Percentiles rank a stretch among this genome's conserved stretches.
phyloP scores from a whole-genome alignment of 2,113 vertebrate genomes.

The Oreotragus oreotragus region DNA sequence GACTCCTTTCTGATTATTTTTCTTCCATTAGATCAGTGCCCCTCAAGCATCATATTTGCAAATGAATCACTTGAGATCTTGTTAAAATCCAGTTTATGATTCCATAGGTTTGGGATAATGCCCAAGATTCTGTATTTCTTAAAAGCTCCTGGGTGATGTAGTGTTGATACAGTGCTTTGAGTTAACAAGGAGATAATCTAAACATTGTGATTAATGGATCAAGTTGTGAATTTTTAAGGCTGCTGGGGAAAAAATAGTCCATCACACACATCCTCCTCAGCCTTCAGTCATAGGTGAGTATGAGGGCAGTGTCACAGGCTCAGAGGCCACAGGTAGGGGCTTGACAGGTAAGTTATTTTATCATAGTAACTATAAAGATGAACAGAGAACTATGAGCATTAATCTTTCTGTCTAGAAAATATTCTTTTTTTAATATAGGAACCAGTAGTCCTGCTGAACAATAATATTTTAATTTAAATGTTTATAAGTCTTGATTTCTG shows the following conservation, averaged over 20 bases:
- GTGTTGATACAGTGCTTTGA: neutral
- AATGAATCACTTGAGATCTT: neutral
- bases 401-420: neutral
- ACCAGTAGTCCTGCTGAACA: neutral
- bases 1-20: neutral
- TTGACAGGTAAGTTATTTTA: neutral
- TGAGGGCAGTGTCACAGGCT: neutral
- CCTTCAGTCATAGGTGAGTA: neutral
- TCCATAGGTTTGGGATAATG: neutral
- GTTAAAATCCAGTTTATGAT: neutral
- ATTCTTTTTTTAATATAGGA: neutral
- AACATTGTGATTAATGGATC: neutral
- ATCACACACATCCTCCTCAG: neutral
- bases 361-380: neutral
- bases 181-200: neutral
- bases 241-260: neutral
- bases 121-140: neutral
- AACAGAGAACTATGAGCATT: neutral
- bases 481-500: slow-evolving; percentile 42
- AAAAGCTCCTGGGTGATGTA: neutral
- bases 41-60: neutral
- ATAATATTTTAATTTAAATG: slow-evolving; percentile 2
- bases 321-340: neutral
- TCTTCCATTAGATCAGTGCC: neutral
- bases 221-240: neutral